phyloP scores from a whole-genome alignment of 2,797 vertebrate genomes.

The Tokudaia tokunoshimensis region DNA sequence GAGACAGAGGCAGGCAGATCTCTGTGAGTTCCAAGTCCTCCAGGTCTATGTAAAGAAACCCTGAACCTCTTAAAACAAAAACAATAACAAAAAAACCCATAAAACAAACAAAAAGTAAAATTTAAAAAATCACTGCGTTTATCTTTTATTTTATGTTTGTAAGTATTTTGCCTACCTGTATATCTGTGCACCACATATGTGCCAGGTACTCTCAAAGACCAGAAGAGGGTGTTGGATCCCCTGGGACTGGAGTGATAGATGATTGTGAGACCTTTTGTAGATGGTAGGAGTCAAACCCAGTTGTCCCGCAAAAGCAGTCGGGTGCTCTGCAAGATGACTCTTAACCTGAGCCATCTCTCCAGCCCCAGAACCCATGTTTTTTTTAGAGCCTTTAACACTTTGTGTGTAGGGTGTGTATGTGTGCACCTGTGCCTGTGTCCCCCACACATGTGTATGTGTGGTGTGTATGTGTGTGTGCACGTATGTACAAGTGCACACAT shows the following conservation, averaged over 20 bases:
- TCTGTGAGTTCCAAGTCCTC: background rate
- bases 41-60: background rate
- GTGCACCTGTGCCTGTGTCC: no score
- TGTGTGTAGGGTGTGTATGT: background rate
- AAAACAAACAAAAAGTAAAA: background rate
- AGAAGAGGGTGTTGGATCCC: background rate
- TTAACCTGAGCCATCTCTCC: background rate
- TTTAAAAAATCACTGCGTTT: accelerated
- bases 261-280: background rate
- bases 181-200: background rate
- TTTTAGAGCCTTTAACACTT: background rate
- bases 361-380: background rate
- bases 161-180: background rate
- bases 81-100: background rate
- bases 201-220: background rate
- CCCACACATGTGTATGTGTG: background rate
- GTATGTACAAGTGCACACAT: background rate
- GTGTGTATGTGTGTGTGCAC: background rate
- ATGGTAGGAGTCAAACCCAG: background rate
- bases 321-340: background rate
- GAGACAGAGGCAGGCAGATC: background rate
- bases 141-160: background rate
- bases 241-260: background rate
- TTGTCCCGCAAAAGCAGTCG: background rate
- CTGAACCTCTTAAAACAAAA: no score